A percentile compares a stretch with the other conserved stretches of the same genome.
These are phyloP conservation scores for Adineta ricciae DNA, from an alignment of 2,888 invertebrate genomes.

Conservation along the genomic window DNA sequence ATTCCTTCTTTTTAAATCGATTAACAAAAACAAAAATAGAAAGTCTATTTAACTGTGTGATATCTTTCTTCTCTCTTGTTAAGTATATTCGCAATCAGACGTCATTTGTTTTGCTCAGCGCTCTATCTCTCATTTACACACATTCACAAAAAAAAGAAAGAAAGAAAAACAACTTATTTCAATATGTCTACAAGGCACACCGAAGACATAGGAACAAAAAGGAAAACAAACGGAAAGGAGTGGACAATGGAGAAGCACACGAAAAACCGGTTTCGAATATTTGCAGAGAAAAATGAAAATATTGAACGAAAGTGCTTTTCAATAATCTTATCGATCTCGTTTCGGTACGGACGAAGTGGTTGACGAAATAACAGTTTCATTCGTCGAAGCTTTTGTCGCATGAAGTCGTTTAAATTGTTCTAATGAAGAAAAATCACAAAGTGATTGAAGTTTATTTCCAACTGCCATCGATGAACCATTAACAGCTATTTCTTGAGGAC, in stretches of 20 bases:
- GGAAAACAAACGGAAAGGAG: background rate
- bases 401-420: conserved; percentile 11
- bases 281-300: background rate
- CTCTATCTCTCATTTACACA: background rate
- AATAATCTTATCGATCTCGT: background rate
- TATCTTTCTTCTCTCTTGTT: background rate
- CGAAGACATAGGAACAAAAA: background rate
- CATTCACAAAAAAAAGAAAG: conserved; percentile 8
- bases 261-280: background rate
- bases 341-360: background rate
- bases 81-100: background rate
- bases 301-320: background rate
- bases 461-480: background rate
- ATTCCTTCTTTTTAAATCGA: background rate
- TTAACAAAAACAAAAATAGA: background rate
- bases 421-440: background rate
- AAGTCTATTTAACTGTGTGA: background rate
- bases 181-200: background rate
- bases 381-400: background rate
- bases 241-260: background rate
- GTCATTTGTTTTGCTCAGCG: background rate
- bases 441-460: background rate
- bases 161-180: background rate
- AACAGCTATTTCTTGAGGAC: background rate
- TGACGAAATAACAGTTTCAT: background rate